Evolutionary conservation across 2,888 invertebrate genomes (phyloP).

Genomic region (Acanthosoma haemorrhoidale): DNA sequence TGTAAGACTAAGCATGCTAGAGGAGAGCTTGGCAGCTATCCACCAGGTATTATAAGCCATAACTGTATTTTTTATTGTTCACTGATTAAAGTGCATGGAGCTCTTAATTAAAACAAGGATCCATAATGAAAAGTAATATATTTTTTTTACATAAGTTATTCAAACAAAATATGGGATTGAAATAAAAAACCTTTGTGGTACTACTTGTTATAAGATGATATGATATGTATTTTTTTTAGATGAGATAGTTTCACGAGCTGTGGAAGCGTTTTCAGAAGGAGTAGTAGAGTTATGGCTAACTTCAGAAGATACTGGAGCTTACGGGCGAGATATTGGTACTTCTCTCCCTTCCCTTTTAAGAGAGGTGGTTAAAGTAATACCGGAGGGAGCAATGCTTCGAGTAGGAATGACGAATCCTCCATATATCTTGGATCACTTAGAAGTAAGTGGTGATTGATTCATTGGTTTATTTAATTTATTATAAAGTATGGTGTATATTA

Average conservation of each 20-base stretch:
- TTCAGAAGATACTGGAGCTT: slow-evolving; percentile 96
- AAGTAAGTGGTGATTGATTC: slow-evolving; percentile 46
- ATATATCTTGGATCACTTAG: slow-evolving; percentile 90
- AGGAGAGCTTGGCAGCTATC: slow-evolving; percentile 93
- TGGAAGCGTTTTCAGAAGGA: slow-evolving; percentile 83
- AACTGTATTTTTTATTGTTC: slow-evolving; percentile 16
- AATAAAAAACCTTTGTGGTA: too few relatives aligned
- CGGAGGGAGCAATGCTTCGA: slow-evolving; percentile 70
- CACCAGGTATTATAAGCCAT: too few relatives aligned
- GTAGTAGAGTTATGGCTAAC: slow-evolving; percentile 97
- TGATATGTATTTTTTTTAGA: slow-evolving; percentile 46
- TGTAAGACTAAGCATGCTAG: slow-evolving; percentile 97
- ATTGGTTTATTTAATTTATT: not conserved
- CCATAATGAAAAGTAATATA: too few relatives aligned
- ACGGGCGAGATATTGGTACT: slow-evolving; percentile 62
- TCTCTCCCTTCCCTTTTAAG: slow-evolving; percentile 81
- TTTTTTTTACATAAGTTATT: too few relatives aligned
- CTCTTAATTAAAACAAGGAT: too few relatives aligned
- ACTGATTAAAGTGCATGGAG: too few relatives aligned
- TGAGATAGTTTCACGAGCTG: slow-evolving; percentile 81
- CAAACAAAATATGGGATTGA: too few relatives aligned
- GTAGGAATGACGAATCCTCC: slow-evolving; percentile 99
- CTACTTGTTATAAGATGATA: too few relatives aligned
- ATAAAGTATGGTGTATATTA: too few relatives aligned
- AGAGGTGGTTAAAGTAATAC: slow-evolving; percentile 73